Evolutionary conservation across 1,140 invertebrate species (phyloP), one percentile per base, ranked within the genome.

Genomic region (Habropoda laboriosa): DNA sequence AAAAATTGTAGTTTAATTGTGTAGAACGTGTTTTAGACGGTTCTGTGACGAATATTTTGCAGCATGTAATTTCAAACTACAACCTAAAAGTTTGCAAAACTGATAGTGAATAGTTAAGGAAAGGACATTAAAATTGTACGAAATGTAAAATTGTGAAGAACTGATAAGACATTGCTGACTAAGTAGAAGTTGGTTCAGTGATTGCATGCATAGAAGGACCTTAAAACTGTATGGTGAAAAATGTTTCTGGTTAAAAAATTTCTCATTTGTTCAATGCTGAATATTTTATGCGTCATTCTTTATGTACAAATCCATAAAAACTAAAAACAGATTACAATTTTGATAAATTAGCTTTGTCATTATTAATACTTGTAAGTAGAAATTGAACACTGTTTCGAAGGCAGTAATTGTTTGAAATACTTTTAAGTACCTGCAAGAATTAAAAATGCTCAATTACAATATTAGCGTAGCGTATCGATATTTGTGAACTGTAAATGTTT

Each of bases 291-390:
- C 16, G 8, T 49, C 24, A 42, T 32, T 55, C 10, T 42, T 60
- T 78, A 78, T 51, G 18, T 78, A 78, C 75, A 78, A 60, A 42
- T 38, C 18, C n/a, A n/a, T 24, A 12, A 60, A 32, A 35, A 6
- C 0, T 66, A 58, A 35, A n/a, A 66, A 38, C 30, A 30, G 32
- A 40, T 21, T 78, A 71, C 45, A 60, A 2, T 30, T 45, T 42
- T 49, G 32, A 38, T 68, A 55, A 67, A 35, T 67, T 30, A 42
- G 38, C 21, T 27, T 35, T 75, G 32, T n/a, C 16, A 53, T n/a
- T 27, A 47, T 2, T 40, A 51, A 64, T 53, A 76, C 61, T 57
- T 45, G 1, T 51, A 57, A 67, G 38, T 55, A 55, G 27, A 75
- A 66, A 42, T 75, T 76, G 51, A 76, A 67, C 61, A 66, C 72